Evolutionary conservation across 2,888 invertebrate genomes (phyloP).

Genomic region (Pomacea canaliculata): DNA sequence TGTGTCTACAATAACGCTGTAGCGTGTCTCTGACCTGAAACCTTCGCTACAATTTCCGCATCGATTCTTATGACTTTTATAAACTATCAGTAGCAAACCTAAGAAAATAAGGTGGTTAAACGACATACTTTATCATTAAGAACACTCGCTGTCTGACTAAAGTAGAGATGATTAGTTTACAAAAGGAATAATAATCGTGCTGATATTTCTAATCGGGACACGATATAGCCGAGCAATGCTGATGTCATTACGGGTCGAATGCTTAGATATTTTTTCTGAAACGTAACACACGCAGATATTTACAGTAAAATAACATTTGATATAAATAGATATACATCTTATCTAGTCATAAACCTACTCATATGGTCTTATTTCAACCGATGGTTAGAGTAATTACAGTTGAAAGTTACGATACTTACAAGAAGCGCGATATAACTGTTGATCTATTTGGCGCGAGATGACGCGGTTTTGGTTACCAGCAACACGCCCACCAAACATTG

Average conservation of each 20-base stretch:
- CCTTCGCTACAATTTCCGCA: too few relatives aligned
- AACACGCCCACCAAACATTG: slow-evolving; percentile 41
- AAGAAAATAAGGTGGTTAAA: too few relatives aligned
- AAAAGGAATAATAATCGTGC: too few relatives aligned
- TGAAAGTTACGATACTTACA: slow-evolving; percentile 14
- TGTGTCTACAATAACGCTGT: too few relatives aligned
- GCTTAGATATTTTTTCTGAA: slow-evolving; percentile 15
- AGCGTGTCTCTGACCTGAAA: too few relatives aligned
- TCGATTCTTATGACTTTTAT: too few relatives aligned
- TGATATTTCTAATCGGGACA: neutral
- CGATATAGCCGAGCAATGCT: slow-evolving; percentile 2
- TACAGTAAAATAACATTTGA: neutral
- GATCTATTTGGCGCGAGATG: slow-evolving; percentile 58
- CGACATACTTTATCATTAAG: too few relatives aligned
- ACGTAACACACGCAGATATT: neutral
- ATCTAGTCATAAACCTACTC: neutral
- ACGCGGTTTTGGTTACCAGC: slow-evolving; percentile 42
- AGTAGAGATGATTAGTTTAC: too few relatives aligned
- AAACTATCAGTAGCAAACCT: too few relatives aligned
- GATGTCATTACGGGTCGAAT: slow-evolving; percentile 16
- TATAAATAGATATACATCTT: neutral
- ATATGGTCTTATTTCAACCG: too few relatives aligned
- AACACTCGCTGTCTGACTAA: too few relatives aligned
- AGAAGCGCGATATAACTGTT: slow-evolving; percentile 14
- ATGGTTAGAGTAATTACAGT: too few relatives aligned